Evolutionary conservation across 2,888 invertebrate species (phyloP).

Genomic region (Stenolophus ochropezus): DNA sequence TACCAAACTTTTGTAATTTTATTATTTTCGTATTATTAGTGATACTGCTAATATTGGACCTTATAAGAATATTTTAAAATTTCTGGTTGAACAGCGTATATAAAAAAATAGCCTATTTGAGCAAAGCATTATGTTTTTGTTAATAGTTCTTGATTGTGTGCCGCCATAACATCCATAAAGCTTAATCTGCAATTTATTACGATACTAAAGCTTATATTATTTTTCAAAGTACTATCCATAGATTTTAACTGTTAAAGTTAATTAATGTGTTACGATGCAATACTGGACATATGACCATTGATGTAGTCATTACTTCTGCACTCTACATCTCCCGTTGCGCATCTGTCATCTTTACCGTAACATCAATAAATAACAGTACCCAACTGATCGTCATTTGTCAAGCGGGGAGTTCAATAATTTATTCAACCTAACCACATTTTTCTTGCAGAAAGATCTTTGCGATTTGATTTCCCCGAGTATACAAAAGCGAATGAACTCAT

Average conservation of each 20-base stretch:
- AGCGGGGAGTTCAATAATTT: slow-evolving; percentile 5
- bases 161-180: too few species aligned
- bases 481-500: slow-evolving; percentile 28
- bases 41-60: too few species aligned
- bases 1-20: too few species aligned
- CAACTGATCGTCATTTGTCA: slow-evolving; percentile 9
- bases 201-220: background rate
- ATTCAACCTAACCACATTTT: background rate
- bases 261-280: background rate
- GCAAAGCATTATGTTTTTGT: too few species aligned
- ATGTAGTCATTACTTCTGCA: background rate
- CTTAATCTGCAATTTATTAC: too few species aligned
- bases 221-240: background rate
- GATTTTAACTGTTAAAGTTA: background rate
- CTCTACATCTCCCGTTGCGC: background rate
- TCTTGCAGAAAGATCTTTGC: background rate
- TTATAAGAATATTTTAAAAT: too few species aligned
- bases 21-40: too few species aligned
- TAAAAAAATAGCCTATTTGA: too few species aligned
- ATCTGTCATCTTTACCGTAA: slow-evolving; percentile 2
- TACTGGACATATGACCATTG: background rate
- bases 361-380: slow-evolving; percentile 18
- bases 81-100: too few species aligned
- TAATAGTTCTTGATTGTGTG: too few species aligned
- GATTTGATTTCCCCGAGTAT: background rate